Base-by-base conservation (phyloP, 2,888 invertebrate genomes). In the Argynnis bischoffii region DNA sequence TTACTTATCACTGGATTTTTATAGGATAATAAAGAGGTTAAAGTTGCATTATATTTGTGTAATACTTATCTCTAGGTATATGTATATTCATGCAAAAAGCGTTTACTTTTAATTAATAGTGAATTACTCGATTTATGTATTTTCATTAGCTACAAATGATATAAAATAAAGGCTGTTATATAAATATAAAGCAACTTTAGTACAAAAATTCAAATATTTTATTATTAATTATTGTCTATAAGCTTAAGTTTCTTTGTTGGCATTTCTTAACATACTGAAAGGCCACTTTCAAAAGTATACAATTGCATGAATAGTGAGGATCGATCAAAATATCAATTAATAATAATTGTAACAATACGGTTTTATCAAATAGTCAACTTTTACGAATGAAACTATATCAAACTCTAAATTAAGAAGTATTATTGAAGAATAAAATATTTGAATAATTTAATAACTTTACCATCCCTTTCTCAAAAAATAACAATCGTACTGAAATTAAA, bases 301-400 rank as follows among this genome's bases (percentile, higher is more conserved):
- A 48, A 55, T 50, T 55, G 55, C 55, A 61, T 55, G 53, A 55
- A 51, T 48, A 65, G 76, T 73, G 76, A 81, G 78, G 69, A 78
- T 75, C 77, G 78, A 84, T 78, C 78, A 79, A 78, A 79, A 77
- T 72, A 63, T 55, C 18, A 63, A n/a, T 41, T 41, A 8, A 41
- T 41, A 8, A 41, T 41, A 41, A 11, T 11, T 8, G 11, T 41
- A 41, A 35, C 11, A 8, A 11, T 11, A 41, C 0, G 35, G 11
- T 3, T 41, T 11, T 2, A 26, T 26, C 2, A 18, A 18, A 18
- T 18, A 2, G 4, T 26, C 26, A 26, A 26, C 26, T 26, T 26
- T 26, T 26, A 26, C 3, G 26, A 5, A 26, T 4, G 4, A 26
- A 8, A 41, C 35, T 26, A 26, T 26, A 26, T 26, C 26, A 3